Evolutionary conservation across 1,140 invertebrate species (phyloP), one percentile per base, ranked within the genome.

Genomic region (Oncopodura yosiiana): DNA sequence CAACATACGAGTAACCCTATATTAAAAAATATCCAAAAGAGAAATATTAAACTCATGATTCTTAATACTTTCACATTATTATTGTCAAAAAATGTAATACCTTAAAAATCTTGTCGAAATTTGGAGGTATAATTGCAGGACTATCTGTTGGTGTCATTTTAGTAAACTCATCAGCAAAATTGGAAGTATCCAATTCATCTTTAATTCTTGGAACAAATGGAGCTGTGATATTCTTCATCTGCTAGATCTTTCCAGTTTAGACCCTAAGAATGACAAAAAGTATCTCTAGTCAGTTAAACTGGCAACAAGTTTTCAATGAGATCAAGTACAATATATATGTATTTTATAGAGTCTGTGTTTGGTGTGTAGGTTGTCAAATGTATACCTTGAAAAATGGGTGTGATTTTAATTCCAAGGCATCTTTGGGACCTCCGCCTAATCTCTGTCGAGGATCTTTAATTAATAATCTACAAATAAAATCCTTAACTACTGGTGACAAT

Each of bases 81-180:
- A 6, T 11, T 26, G 24, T 41, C 26, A 49, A 49, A 37, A 30
- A 45, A 21, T 18, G 43, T 3, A 34, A 30, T 64, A 80, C 84
- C 78, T 86, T 81, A 69, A 94, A 97, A 32, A 94, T 77, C 69
- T 87, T 87, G 61, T 91, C 86, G 61, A 81, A 82, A 68, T 90
- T 85, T 37, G 66, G 66, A 18, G 91, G 91, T 19, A 85, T 79
- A 38, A 88, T 79, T 3, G 86, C 87, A 0, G 91, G 90, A n/a
- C 87, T 92, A 70, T 95, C 91, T 1, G 86, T 81, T 3, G 88
- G 83, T 42, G 78, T 75, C 81, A 93, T 89, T 60, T 81, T 80
- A 0, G 93, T 97, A 69, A 98, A 97, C 74, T 97, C 93, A 57
- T 89, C 87, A 24, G 91, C 86, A 72, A 97, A 97, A 73, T 96